Evolutionary conservation across 2,888 invertebrate species (phyloP), one percentile per base, ranked within the genome.

Genomic region (Notodonta ziczac): DNA sequence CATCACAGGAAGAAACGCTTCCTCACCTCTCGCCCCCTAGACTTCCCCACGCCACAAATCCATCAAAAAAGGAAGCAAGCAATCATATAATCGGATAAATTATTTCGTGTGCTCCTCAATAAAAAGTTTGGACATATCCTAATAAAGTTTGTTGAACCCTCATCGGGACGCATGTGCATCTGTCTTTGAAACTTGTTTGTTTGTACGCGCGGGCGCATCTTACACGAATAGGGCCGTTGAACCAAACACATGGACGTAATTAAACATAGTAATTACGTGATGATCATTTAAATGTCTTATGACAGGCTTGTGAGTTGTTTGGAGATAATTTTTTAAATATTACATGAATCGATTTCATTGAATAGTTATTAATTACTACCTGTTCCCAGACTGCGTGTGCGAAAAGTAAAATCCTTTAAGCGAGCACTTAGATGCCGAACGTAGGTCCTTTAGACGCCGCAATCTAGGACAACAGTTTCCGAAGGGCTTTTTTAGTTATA

Each of bases 171-270:
- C 57, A 56, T 71, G 65, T 66, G 71, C 76, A 76, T 76, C 73
- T 75, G 69, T 70, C 72, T 66, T 54, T 72, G 71, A 74, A 76
- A 77, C 76, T 74, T 74, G 74, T 77, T 78, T 79, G 70, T 69
- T 77, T 73, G 66, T 70, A 73, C 76, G 75, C 74, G 75, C 58
- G 59, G 68, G 67, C 74, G 72, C 81, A 82, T 76, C 82, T 78
- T 72, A 51, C 65, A 69, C 66, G 69, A 76, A 80, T 61, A 67
- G 70, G 83, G 77, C 63, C 80, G 59, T 76, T 78, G 82, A 83
- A 80, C 81, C 72, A 57, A 60, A 52, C 69, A 62, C 69, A 64
- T 67, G 76, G 66, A 66, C 54, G 52, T 55, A 14, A 62, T 74
- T 76, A 76, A 76, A 76, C 67, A 72, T 72, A 62, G 70, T 63